Evolutionary conservation across 1,140 invertebrate species (phyloP), one percentile per base, ranked within the genome.

Genomic region (Cryptotermes secundus): DNA sequence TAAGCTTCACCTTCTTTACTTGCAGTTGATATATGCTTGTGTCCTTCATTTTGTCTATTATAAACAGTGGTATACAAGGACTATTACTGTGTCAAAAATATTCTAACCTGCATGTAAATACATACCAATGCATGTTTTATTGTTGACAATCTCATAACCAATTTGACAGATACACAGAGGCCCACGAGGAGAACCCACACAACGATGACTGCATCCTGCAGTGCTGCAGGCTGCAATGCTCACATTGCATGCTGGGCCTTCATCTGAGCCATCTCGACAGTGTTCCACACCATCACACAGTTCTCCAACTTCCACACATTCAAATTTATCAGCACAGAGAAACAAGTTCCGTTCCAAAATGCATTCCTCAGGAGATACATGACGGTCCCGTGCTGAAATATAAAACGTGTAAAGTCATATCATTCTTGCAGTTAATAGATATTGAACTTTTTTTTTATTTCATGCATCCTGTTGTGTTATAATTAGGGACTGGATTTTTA

Each of bases 201-300:
- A 84, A 19, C 38, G 35, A 82, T 84, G 65, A 59, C 79, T 85
- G 34, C 79, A 86, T 79, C 85, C 86, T 45, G 45, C 38, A 45
- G 36, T 19, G n/a, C 7, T 3, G 34, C 81, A 82, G 26, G 26
- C 45, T 24, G 14, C 14, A 42, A 24, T 9, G 91, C 89, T 88
- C 19, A 88, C 87, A 4, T 85, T 86, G 87, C 94, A 96, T 10
- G 90, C 88, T 0, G 85, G 86, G 4, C 89, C 88, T 88, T 96
- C 95, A 89, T 98, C 97, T 4, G 94, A 94, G 3, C 91, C 92
- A 89, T 97, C 95, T 0, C 92, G 90, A 90, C 98, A 99, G 87
- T 99, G 95, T 9, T 87, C 49, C 0, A 91, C 90, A 2, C 93
- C 92, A 87, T 98, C 93, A 88, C 97, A 98, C 85, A 96, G 93